Percentiles rank a stretch among this genome's conserved stretches.
Evolutionary conservation across 2,888 invertebrate genomes (phyloP).

Genomic region (Tetragnatha montana): DNA sequence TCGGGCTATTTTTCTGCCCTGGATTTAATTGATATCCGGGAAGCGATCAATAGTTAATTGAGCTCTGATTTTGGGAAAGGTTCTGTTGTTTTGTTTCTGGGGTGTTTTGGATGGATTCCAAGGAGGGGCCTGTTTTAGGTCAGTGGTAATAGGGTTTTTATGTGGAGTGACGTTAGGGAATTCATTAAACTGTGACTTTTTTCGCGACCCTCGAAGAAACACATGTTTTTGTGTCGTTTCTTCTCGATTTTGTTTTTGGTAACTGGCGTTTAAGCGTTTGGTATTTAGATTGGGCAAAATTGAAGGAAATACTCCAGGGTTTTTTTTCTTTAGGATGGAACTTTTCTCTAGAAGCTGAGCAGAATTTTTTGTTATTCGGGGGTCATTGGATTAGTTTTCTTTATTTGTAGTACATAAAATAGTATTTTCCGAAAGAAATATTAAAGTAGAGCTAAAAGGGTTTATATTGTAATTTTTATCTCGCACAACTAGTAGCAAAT

Average conservation of each 20-base stretch:
- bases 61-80: conserved; percentile 51
- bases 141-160: conserved; percentile 31
- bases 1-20: conserved; percentile 46
- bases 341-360: no score
- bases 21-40: conserved; percentile 58
- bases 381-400: no score
- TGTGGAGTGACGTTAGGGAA: neutral
- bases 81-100: conserved; percentile 37
- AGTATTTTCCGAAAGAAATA: no score
- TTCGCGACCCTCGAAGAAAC: neutral
- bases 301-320: no score
- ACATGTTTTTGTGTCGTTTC: neutral
- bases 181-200: conserved; percentile 30
- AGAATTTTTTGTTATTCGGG: no score
- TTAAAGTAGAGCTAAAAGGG: no score
- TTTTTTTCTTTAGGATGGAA: no score
- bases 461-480: no score
- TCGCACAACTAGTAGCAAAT: no score
- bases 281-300: neutral
- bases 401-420: no score
- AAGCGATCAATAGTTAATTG: conserved; percentile 57
- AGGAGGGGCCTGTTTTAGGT: conserved; percentile 20
- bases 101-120: conserved; percentile 39
- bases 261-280: neutral
- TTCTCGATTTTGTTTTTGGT: neutral